These are phyloP conservation scores for Eilema depressum DNA, from an alignment of 2,888 invertebrate genomes.

Conservation along the genomic window DNA sequence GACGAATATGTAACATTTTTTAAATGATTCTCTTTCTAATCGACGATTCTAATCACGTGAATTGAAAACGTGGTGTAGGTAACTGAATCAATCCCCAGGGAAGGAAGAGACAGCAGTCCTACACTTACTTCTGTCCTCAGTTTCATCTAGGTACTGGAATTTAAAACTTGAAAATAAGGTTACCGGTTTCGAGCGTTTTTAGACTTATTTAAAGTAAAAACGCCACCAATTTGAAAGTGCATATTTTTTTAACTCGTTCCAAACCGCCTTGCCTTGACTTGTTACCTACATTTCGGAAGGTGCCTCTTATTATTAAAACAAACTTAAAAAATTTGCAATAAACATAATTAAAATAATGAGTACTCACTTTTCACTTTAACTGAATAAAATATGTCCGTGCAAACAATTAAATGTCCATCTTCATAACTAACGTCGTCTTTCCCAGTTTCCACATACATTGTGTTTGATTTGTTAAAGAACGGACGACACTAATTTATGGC, in stretches of 20 bases:
- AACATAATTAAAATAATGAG: neutral
- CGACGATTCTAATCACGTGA: no score
- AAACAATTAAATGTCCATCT: conserved; percentile 72
- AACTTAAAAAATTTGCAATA: neutral
- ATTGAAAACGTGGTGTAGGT: no score
- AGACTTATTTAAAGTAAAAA: neutral
- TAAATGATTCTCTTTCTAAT: no score
- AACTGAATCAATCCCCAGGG: neutral
- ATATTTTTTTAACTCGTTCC: neutral
- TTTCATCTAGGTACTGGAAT: neutral
- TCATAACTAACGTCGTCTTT: conserved; percentile 72
- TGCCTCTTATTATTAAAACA: neutral
- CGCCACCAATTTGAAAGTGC: neutral
- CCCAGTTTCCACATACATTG: conserved; percentile 74
- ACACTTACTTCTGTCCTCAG: neutral
- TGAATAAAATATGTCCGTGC: conserved; percentile 48
- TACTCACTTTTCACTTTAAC: conserved; percentile 41
- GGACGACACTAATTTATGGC: conserved; percentile 56
- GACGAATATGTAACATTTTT: no score
- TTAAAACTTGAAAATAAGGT: neutral
- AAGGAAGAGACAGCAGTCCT: neutral
- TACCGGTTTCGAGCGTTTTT: neutral
- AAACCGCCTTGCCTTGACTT: neutral
- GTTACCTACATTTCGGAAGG: neutral
- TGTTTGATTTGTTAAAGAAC: conserved; percentile 27